phyloP scores from a whole-genome alignment of 2,797 vertebrate species.

The Gobionotothen gibberifrons region DNA sequence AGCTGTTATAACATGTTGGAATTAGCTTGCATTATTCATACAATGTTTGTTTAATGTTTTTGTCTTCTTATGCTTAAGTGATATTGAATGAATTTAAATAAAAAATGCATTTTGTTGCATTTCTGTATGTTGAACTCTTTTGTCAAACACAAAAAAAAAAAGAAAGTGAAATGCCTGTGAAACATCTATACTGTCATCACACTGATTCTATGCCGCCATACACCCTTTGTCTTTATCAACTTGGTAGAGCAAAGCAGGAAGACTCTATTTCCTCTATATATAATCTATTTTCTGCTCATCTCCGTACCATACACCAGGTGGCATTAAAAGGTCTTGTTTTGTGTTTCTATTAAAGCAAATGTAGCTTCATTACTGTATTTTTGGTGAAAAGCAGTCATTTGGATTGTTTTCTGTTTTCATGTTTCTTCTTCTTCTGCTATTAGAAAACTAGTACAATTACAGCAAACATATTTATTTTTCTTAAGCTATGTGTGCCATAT shows the following conservation, averaged over 20 bases:
- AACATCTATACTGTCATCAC: neutral
- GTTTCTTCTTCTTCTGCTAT: no score
- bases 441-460: neutral
- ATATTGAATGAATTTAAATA: neutral
- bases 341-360: neutral
- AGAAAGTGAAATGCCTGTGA: neutral
- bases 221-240: neutral
- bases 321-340: neutral
- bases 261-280: neutral
- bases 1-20: neutral
- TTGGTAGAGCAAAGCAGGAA: neutral
- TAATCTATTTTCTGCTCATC: neutral
- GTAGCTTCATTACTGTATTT: no score
- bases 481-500: neutral
- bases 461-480: neutral
- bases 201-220: neutral
- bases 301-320: neutral
- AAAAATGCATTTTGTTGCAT: neutral
- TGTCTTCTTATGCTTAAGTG: no score
- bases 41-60: neutral
- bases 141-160: no score
- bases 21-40: neutral
- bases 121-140: neutral
- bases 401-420: no score
- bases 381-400: no score